Percentiles rank a stretch among this genome's conserved stretches.
Conservation (phyloP, 1,140 invertebrate species). For the Ceratitis capitata region DNA sequence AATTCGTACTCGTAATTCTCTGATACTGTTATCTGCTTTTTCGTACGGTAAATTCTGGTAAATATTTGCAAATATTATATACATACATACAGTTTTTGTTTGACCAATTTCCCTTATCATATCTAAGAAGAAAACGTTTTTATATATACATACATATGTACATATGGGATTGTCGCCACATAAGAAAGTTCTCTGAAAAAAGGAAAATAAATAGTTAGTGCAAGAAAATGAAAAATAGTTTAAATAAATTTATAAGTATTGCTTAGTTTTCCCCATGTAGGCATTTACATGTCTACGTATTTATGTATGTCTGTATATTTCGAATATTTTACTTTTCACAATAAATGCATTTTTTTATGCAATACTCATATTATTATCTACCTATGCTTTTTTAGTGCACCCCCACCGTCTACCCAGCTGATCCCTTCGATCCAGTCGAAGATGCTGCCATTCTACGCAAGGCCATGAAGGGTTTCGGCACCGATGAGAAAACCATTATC, state of each 20-base stretch:
- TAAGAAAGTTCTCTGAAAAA: too few species aligned
- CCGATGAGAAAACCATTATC: constrained; percentile 92
- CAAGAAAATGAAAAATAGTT: too few species aligned
- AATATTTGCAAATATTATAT: background rate
- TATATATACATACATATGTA: background rate
- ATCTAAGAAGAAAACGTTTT: background rate
- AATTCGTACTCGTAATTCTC: background rate
- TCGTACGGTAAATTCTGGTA: background rate
- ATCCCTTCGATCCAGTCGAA: constrained; percentile 85
- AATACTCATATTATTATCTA: too few species aligned
- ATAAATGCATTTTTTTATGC: too few species aligned
- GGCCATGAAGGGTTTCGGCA: constrained; percentile 94
- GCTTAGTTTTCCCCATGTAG: background rate
- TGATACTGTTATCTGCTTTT: background rate
- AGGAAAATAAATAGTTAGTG: too few species aligned
- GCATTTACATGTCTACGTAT: background rate
- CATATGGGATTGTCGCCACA: too few species aligned
- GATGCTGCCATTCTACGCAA: constrained; percentile 90
- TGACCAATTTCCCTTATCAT: background rate
- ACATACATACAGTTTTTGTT: background rate
- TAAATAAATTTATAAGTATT: too few species aligned
- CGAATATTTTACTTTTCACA: background rate
- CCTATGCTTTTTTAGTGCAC: constrained; percentile 72
- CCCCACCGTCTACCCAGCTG: constrained; percentile 84
- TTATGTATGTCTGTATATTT: background rate